A percentile compares a stretch with the other conserved stretches of the same genome.
phyloP scores from a whole-genome alignment of 2,113 vertebrate species.

The Oreotrochilus melanogaster region DNA sequence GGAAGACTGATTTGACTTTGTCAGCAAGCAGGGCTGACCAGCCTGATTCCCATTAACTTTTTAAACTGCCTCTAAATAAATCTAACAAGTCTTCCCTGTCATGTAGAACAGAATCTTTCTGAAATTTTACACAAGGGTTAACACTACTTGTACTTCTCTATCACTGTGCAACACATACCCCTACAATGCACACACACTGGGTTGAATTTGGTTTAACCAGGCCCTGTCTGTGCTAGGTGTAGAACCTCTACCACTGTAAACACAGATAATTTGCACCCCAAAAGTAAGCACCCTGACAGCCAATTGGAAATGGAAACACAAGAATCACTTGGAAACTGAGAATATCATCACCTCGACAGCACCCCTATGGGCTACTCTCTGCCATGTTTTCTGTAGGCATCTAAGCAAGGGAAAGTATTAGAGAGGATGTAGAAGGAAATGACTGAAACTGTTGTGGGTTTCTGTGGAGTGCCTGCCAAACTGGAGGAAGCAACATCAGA shows the following conservation, averaged over 20 bases:
- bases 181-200: not conserved
- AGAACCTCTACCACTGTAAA: not conserved
- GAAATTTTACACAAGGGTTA: conserved; percentile 29
- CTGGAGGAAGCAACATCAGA: not conserved
- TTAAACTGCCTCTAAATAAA: conserved; percentile 45
- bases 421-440: not conserved
- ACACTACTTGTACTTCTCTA: conserved; percentile 3
- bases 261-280: not conserved
- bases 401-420: not conserved
- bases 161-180: not conserved
- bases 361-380: not conserved
- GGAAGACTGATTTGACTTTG: not conserved
- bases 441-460: not conserved
- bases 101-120: conserved; percentile 12
- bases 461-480: not conserved
- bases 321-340: not conserved
- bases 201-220: not conserved
- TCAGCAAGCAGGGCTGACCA: conserved; percentile 20
- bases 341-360: not conserved
- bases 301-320: not conserved
- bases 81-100: conserved; percentile 12
- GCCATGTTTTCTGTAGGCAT: not conserved
- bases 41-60: conserved; percentile 37
- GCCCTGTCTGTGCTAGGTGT: not conserved
- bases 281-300: not conserved